These are phyloP conservation scores for Phrynocephalus forsythii DNA, from an alignment of 2,797 vertebrate genomes.

Conservation along the genomic window DNA sequence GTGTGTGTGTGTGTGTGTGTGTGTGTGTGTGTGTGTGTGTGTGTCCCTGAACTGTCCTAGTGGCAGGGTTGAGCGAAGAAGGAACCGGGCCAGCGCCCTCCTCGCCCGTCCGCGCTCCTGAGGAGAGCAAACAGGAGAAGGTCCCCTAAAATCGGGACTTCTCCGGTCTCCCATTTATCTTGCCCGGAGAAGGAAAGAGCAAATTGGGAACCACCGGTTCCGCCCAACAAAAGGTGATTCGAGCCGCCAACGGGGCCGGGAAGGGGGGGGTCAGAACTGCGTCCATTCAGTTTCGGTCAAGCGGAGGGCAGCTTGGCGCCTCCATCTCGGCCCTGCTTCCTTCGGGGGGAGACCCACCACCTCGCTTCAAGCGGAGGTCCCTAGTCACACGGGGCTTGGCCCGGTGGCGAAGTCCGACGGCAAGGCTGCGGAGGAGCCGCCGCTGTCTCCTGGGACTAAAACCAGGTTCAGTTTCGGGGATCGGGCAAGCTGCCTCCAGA, in stretches of 20 bases:
- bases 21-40: no score
- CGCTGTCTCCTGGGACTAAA: background rate
- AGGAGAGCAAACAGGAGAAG: background rate
- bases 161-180: background rate
- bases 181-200: background rate
- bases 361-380: background rate
- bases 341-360: background rate
- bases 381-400: background rate
- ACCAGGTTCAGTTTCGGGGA: background rate
- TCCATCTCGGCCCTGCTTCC: background rate
- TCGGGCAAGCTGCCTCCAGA: background rate
- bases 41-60: no score
- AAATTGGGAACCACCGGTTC: background rate
- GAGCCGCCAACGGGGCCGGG: background rate
- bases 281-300: background rate
- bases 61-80: background rate
- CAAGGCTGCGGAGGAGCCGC: no score
- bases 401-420: background rate
- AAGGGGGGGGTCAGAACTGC: background rate
- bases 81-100: background rate
- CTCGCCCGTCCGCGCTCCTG: no score
- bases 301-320: background rate
- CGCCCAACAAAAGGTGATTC: no score
- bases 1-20: no score
- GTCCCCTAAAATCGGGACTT: background rate